Evolutionary conservation across 2,113 vertebrate genomes (phyloP).

Genomic region (Rana temporaria): DNA sequence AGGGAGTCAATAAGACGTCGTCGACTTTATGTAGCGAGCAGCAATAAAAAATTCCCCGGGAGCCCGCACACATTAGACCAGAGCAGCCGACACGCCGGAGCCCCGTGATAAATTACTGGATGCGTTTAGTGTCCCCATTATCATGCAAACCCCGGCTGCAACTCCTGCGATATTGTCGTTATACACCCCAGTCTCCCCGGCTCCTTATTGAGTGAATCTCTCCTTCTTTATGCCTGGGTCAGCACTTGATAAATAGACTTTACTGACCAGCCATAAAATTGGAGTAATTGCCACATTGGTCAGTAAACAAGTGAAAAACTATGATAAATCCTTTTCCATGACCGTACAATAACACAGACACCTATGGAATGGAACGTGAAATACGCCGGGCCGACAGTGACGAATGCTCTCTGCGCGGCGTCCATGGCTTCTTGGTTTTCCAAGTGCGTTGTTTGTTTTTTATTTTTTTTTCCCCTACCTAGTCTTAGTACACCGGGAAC

Average conservation of each 20-base stretch:
- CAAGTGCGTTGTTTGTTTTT: slow-evolving; percentile 11
- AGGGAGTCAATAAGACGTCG: too few species aligned
- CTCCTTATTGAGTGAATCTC: slow-evolving; percentile 52
- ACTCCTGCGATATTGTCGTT: slow-evolving; percentile 40
- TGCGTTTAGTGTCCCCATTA: slow-evolving; percentile 36
- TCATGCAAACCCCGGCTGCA: slow-evolving; percentile 41
- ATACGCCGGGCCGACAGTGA: slow-evolving; percentile 44
- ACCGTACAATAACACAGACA: slow-evolving; percentile 51
- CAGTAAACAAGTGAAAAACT: slow-evolving; percentile 59
- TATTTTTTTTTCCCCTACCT: slow-evolving; percentile 61
- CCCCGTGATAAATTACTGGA: slow-evolving; percentile 47
- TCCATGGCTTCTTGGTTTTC: slow-evolving; percentile 23
- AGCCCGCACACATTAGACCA: slow-evolving; percentile 17
- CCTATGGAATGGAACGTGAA: slow-evolving; percentile 46
- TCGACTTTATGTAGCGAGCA: not conserved
- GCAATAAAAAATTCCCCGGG: not conserved
- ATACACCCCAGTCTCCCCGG: slow-evolving; percentile 48
- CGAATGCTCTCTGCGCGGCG: slow-evolving; percentile 35
- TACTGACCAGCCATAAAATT: slow-evolving; percentile 59
- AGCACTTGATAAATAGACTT: slow-evolving; percentile 58
- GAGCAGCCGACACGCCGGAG: not conserved
- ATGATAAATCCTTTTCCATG: slow-evolving; percentile 53
- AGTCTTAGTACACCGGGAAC: slow-evolving; percentile 53
- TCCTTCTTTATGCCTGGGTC: slow-evolving; percentile 50
- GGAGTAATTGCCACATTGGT: slow-evolving; percentile 58